Base-by-base conservation (phyloP, 2,797 vertebrate genomes). In the Delichon dasypus region DNA sequence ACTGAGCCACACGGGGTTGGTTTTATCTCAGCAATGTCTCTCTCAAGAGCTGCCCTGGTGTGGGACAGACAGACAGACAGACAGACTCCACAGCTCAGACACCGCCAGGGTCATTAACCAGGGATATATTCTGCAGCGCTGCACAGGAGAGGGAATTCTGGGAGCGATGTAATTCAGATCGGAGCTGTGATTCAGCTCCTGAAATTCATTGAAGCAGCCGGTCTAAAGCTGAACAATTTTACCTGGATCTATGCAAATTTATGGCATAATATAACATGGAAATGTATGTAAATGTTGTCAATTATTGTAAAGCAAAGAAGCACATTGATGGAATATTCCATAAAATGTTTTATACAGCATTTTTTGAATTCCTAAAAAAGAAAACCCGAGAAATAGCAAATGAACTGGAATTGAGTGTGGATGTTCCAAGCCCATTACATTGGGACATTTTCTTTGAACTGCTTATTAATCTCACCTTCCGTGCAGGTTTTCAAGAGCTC, bases 231-330 rank as follows among this genome's bases (percentile, higher is more conserved):
- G 89, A 96, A 76, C 92, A 40, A 30, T 93, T 94, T 92, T 10
- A 83, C 95, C 95, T 90, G 95, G 82, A 89, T 90, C 68, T 60
- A 91, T 97, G 95, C 90, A 97, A 97, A 98, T 97, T 97, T 97
- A 97, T 95, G 93, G 95, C 96, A 97, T 96, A 96, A 97, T 97
- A 90, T 47, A 22, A 55, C 94, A 96, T 96, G 97, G 96, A 97
- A 97, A 98, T 97, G 57, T 91, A 97, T 97, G 97, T 96, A 98
- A 98, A 98, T 97, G 78, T 93, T 96, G 96, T 97, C 96, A 97
- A 97, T 98, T 98, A 97, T 95, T 96, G 97, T 96, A 96, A 97
- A 96, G 96, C 95, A 94, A 93, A 96, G 85, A 85, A 90, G 94
- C 76, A 54, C 51, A 16, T 62, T 64, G 92, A 82, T 92, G 74